These are phyloP conservation scores for Lanius collurio DNA, from an alignment of 2,113 vertebrate species.

Conservation along the genomic window DNA sequence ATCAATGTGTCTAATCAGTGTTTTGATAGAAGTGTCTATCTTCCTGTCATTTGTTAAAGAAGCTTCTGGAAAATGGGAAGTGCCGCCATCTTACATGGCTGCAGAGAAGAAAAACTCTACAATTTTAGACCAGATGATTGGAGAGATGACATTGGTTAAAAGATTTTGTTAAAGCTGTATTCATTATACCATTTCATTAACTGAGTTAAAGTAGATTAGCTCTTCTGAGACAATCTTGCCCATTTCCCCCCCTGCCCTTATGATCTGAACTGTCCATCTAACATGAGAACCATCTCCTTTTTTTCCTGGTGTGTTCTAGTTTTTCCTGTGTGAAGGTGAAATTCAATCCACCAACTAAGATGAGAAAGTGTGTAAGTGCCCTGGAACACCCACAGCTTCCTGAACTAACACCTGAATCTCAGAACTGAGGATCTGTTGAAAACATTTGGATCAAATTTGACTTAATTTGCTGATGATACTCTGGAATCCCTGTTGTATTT, in stretches of 20 bases:
- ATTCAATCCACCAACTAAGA: not conserved
- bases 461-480: not conserved
- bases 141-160: not conserved
- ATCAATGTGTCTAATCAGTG: not conserved
- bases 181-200: not conserved
- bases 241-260: not conserved
- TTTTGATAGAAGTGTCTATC: not conserved
- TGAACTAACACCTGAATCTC: not conserved
- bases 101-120: not conserved
- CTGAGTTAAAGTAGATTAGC: not conserved
- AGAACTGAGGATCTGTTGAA: not conserved
- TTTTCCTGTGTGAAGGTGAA: not conserved
- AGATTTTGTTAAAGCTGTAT: not conserved
- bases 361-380: not conserved
- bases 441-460: not conserved
- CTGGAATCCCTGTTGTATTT: not conserved
- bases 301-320: not conserved
- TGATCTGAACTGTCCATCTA: not conserved
- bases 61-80: not conserved
- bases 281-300: rapidly evolving
- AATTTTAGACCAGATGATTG: not conserved
- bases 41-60: not conserved
- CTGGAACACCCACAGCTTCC: not conserved
- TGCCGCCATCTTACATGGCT: not conserved
- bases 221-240: not conserved